Conservation (phyloP, 2,797 vertebrate species). For the Hoplostethus atlanticus region DNA sequence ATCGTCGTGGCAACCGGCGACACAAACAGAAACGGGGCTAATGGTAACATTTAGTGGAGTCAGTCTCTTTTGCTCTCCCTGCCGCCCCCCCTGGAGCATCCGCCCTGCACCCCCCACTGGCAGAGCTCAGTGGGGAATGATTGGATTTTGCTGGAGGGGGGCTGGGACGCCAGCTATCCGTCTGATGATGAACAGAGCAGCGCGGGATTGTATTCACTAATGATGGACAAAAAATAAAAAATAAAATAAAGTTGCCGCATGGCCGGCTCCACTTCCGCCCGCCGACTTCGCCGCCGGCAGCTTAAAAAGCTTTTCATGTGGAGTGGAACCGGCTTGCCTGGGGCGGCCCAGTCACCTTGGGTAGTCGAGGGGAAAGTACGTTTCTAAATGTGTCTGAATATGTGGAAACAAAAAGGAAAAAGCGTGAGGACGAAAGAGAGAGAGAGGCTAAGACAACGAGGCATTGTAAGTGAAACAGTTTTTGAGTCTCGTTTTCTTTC, state of each 20-base stretch:
- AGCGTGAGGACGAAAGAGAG: constrained; percentile 6
- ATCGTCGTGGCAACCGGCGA: constrained; percentile 11
- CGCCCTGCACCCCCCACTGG: constrained; percentile 36
- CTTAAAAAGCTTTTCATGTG: constrained; percentile 37
- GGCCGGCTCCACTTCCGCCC: constrained; percentile 14
- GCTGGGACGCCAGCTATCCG: constrained; percentile 8
- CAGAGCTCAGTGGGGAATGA: constrained; percentile 46
- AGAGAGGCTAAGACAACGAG: neutral
- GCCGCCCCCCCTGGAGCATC: constrained; percentile 16
- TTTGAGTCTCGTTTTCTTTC: constrained; percentile 33
- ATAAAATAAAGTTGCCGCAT: constrained; percentile 43
- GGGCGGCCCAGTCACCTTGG: constrained; percentile 62
- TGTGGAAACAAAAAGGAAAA: constrained; percentile 19
- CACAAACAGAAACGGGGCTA: constrained; percentile 5
- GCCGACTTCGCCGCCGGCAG: constrained; percentile 24
- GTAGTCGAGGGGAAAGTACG: constrained; percentile 43
- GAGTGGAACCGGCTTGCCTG: constrained; percentile 51
- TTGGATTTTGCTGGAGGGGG: constrained; percentile 30
- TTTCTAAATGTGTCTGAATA: constrained; percentile 24
- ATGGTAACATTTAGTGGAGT: neutral
- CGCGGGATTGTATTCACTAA: constrained; percentile 42
- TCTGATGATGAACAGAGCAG: constrained; percentile 31
- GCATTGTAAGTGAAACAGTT: constrained; percentile 20
- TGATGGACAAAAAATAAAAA: constrained; percentile 9
- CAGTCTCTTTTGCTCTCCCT: constrained; percentile 11